Conservation (phyloP, 2,113 vertebrate genomes). For the Erinaceus europaeus region DNA sequence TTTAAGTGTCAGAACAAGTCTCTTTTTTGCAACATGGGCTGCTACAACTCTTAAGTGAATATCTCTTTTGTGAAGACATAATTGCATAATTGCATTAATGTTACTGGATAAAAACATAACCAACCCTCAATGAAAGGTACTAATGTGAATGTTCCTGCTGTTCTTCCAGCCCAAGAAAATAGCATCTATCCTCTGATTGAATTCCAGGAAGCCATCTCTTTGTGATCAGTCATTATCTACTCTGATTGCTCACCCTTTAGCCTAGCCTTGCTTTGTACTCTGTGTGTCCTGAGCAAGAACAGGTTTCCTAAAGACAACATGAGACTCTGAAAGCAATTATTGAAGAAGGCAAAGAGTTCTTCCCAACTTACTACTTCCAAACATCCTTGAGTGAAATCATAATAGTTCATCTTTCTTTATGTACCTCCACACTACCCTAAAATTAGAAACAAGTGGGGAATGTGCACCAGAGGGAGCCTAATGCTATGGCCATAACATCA, state of each 20-base stretch:
- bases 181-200: fast-evolving
- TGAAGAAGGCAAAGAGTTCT: not conserved
- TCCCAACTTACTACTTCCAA: not conserved
- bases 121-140: not conserved
- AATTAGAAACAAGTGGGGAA: not conserved
- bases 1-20: constrained; percentile 62
- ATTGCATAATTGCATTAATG: not conserved
- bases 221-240: fast-evolving
- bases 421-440: not conserved
- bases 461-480: fast-evolving
- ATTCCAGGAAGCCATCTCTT: not conserved
- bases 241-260: not conserved
- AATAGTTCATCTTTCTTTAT: too few relatives aligned
- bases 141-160: too few relatives aligned
- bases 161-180: not conserved
- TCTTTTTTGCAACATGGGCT: not conserved
- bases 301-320: too few relatives aligned
- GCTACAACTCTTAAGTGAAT: not conserved
- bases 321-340: not conserved
- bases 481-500: fast-evolving
- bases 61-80: not conserved
- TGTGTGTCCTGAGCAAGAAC: not conserved
- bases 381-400: not conserved
- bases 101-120: not conserved
- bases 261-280: not conserved